These are phyloP conservation scores for Mantis religiosa DNA, from an alignment of 2,888 invertebrate genomes.

Conservation along the genomic window DNA sequence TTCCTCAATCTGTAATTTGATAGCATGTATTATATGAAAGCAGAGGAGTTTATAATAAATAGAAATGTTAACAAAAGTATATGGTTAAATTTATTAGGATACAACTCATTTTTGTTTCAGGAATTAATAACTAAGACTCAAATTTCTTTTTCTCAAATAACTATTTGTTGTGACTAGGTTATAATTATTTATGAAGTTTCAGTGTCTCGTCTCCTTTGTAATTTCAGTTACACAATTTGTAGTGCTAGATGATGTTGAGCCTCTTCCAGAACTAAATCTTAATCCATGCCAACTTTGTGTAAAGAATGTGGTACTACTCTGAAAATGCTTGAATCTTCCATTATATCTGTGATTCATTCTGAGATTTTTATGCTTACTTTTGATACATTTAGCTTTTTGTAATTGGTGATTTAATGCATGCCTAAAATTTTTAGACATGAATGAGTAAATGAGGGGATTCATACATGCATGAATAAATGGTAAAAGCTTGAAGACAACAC, in stretches of 20 bases:
- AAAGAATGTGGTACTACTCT: not conserved
- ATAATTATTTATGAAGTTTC: not conserved
- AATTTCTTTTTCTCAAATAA: not conserved
- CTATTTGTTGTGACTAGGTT: not conserved
- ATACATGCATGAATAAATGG: slow-evolving; percentile 44
- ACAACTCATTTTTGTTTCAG: not conserved
- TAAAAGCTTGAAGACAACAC: slow-evolving; percentile 40
- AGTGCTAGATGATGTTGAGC: slow-evolving; percentile 1
- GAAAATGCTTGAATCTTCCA: not conserved
- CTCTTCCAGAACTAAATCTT: not conserved
- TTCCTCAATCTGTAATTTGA: too few relatives aligned
- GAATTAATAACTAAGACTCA: not conserved
- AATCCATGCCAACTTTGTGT: not conserved
- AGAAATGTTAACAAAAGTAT: not conserved
- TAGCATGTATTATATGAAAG: too few relatives aligned
- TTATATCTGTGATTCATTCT: not conserved
- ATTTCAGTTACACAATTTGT: slow-evolving; percentile 8
- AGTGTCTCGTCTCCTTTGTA: not conserved
- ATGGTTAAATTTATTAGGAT: not conserved
- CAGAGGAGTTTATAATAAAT: not conserved
- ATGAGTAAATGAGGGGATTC: slow-evolving; percentile 42
- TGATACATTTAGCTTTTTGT: slow-evolving; percentile 1
- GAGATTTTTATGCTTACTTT: not conserved
- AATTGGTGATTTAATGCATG: slow-evolving; percentile 15
- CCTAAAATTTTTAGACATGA: slow-evolving; percentile 32